These are phyloP conservation scores for Centropristis striata DNA, from an alignment of 2,113 vertebrate genomes.

Conservation along the genomic window DNA sequence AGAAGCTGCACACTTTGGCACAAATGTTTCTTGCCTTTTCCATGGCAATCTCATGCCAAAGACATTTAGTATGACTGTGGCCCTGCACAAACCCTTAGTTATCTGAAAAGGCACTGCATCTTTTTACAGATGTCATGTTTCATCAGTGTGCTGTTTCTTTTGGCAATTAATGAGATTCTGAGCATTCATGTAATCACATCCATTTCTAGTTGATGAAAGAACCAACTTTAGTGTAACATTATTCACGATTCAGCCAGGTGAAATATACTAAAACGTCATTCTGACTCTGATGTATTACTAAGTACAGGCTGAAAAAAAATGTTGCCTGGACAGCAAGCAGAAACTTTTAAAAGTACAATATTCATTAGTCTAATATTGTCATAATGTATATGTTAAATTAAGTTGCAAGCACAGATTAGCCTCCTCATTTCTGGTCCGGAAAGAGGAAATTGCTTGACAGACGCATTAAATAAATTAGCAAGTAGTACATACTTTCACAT, in stretches of 20 bases:
- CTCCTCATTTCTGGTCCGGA: conserved; percentile 12
- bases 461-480: conserved; percentile 27
- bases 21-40: conserved; percentile 13
- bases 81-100: conserved; percentile 1
- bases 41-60: neutral
- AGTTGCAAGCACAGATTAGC: conserved; percentile 5
- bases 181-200: neutral
- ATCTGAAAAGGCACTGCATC: neutral
- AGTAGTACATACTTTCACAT: conserved; percentile 3
- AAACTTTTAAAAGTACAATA: conserved; percentile 8
- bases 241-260: neutral
- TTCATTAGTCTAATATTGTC: conserved; percentile 9
- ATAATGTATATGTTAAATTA: conserved; percentile 8
- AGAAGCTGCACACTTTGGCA: neutral
- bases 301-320: neutral
- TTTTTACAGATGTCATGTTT: neutral
- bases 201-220: neutral
- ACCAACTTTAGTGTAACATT: neutral
- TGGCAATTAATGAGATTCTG: neutral
- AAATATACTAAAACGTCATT: conserved; percentile 14
- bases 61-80: neutral
- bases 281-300: conserved; percentile 6
- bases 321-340: neutral
- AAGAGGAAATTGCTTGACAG: conserved; percentile 43
- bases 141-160: conserved; percentile 6